These are phyloP conservation scores for Dermolepida albohirtum DNA, from an alignment of 2,888 invertebrate species.

Conservation along the genomic window DNA sequence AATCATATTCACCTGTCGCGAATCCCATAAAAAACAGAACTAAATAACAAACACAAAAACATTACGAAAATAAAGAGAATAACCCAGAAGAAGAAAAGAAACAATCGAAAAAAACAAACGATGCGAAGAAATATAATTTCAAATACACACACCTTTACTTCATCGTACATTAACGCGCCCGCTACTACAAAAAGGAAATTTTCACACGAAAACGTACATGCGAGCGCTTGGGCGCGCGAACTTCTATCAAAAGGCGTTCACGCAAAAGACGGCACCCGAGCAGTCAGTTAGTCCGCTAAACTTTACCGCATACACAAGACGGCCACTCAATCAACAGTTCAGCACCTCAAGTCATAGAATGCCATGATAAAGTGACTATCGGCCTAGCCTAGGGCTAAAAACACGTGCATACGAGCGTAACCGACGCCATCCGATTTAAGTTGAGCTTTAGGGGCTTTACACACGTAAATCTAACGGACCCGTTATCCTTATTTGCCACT, in stretches of 20 bases:
- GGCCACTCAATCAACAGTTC: conserved; percentile 55
- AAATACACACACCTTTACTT: conserved; percentile 29
- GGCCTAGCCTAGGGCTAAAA: conserved; percentile 54
- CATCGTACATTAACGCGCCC: conserved; percentile 33
- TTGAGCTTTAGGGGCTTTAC: conserved; percentile 40
- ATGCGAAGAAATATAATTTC: neutral
- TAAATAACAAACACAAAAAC: conserved; percentile 8
- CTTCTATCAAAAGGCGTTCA: conserved; percentile 27
- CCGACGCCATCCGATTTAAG: conserved; percentile 47
- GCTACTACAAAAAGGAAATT: conserved; percentile 16
- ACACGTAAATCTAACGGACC: conserved; percentile 17
- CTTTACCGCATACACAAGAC: conserved; percentile 45
- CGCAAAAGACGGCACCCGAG: conserved; percentile 24
- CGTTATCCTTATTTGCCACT: conserved; percentile 29
- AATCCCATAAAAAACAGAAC: conserved; percentile 9
- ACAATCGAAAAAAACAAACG: neutral
- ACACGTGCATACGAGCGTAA: conserved; percentile 53
- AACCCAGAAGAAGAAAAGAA: neutral
- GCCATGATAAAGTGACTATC: conserved; percentile 51
- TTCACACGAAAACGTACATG: conserved; percentile 19
- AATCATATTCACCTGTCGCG: conserved; percentile 18
- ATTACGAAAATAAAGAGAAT: conserved; percentile 1
- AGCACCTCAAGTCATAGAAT: conserved; percentile 56
- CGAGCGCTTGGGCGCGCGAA: conserved; percentile 19
- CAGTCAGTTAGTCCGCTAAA: conserved; percentile 32